A percentile compares a stretch with the other conserved stretches of the same genome.
Conservation (phyloP, 92 coral and sea anemone species). For the Isaurus tuberculatus region DNA sequence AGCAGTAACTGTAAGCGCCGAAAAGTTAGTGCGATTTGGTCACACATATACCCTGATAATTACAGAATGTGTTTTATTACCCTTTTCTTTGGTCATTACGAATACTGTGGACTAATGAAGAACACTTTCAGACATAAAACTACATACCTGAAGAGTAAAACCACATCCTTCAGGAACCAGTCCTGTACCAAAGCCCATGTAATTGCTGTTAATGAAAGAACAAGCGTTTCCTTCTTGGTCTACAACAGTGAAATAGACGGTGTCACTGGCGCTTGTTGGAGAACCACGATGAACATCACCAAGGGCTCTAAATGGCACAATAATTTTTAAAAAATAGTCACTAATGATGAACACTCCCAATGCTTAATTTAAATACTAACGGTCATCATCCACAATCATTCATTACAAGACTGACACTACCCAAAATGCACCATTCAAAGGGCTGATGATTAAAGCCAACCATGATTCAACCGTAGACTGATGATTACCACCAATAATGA, state of each 20-base stretch:
- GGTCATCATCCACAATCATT: not conserved
- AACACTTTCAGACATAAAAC: no score
- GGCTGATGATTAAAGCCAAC: no score
- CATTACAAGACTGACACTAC: not conserved
- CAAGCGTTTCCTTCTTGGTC: conserved; percentile 92
- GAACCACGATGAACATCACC: conserved; percentile 65
- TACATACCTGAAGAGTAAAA: conserved; percentile 86
- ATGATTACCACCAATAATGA: no score
- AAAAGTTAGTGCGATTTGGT: no score
- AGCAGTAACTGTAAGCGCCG: no score
- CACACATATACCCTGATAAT: no score
- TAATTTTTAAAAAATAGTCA: not conserved
- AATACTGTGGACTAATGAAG: no score
- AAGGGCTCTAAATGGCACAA: conserved; percentile 54
- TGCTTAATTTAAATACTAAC: no score
- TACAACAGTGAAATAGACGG: conserved; percentile 91
- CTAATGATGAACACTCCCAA: not conserved
- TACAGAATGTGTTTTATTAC: no score
- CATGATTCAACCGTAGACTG: no score
- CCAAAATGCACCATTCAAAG: not conserved
- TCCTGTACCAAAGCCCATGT: conserved; percentile 87
- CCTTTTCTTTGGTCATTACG: no score
- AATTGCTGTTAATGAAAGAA: conserved; percentile 95
- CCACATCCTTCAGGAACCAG: conserved; percentile 96
- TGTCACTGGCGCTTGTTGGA: conserved; percentile 78